Evolutionary conservation across 2,888 invertebrate species (phyloP).

Genomic region (Orthosia gothica): DNA sequence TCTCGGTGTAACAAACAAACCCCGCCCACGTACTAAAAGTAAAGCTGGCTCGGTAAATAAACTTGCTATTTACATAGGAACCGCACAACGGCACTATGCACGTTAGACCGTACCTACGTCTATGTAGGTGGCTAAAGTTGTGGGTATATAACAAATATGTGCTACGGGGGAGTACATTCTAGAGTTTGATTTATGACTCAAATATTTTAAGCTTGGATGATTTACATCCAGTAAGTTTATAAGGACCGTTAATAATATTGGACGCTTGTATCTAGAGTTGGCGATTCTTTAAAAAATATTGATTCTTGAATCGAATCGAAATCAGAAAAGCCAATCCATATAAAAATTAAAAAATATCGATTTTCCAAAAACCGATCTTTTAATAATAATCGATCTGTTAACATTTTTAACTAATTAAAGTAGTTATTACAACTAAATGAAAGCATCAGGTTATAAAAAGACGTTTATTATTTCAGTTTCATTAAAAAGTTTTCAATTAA

Average conservation of each 20-base stretch:
- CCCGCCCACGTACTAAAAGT: conserved; percentile 32
- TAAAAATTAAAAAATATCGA: background rate
- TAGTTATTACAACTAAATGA: no score
- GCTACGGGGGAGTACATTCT: background rate
- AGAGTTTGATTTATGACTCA: conserved; percentile 5
- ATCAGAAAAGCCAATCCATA: no score
- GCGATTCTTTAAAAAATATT: no score
- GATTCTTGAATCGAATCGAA: no score
- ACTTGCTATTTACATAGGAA: conserved; percentile 46
- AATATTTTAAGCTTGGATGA: background rate
- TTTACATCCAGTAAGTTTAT: background rate
- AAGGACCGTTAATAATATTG: no score
- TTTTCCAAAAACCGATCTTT: background rate
- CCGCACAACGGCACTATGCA: conserved; percentile 23
- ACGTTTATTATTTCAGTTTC: no score
- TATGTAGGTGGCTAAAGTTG: conserved; percentile 20
- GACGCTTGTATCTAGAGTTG: no score
- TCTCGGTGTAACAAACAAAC: conserved; percentile 35
- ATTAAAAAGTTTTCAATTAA: no score
- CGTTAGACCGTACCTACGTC: conserved; percentile 11
- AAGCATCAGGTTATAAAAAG: no score
- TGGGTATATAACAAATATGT: conserved; percentile 27
- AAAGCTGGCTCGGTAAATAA: conserved; percentile 50
- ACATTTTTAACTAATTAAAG: no score
- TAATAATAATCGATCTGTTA: no score